Conservation (phyloP, 2,797 vertebrate genomes). For the Meriones psammophilus region DNA sequence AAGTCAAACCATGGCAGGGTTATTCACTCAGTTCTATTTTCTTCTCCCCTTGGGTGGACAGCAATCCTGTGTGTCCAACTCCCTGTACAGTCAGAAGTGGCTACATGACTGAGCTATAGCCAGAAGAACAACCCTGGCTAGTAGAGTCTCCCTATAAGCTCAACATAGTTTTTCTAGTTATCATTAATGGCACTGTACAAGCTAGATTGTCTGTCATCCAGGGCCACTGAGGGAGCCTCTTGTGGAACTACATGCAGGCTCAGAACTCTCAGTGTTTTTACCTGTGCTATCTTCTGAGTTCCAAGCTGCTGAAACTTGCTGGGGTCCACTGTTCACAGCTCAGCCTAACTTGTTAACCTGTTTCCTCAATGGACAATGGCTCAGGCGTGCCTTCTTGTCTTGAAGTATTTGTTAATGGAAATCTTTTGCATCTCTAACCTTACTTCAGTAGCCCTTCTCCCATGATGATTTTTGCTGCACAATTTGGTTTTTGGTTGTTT, state of each 20-base stretch:
- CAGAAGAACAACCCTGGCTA: background rate
- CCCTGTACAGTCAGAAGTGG: accelerated
- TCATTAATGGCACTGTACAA: accelerated
- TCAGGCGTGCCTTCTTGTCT: background rate
- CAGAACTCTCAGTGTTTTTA: background rate
- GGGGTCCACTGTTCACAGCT: background rate
- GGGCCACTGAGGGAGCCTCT: background rate
- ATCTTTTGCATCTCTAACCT: background rate
- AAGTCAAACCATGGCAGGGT: accelerated
- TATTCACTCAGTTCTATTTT: accelerated
- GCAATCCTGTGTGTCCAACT: accelerated
- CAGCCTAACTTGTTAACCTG: background rate
- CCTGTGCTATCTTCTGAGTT: no score
- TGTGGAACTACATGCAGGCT: accelerated
- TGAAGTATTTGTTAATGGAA: background rate
- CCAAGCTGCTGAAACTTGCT: no score
- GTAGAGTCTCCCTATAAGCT: background rate
- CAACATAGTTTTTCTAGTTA: no score
- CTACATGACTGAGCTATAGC: accelerated
- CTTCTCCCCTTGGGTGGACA: background rate
- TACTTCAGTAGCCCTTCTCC: background rate
- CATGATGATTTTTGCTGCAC: background rate
- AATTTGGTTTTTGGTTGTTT: background rate
- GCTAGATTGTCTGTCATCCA: accelerated
- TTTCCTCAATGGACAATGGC: accelerated